Conservation (phyloP, 2,797 vertebrate genomes). For the Anabacerthia variegaticeps region DNA sequence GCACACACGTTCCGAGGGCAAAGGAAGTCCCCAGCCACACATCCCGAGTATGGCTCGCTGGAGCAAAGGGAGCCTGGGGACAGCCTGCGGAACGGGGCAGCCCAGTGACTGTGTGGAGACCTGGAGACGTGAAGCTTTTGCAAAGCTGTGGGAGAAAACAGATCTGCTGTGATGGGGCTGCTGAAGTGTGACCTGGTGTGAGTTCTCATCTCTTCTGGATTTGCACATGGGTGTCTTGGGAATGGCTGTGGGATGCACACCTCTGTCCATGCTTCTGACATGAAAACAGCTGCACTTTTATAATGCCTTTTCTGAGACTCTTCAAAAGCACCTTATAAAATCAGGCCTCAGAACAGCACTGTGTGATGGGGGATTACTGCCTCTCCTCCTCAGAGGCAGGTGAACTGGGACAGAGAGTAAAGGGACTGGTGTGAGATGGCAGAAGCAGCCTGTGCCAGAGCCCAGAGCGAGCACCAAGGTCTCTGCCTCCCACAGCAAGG, state of each 20-base stretch:
- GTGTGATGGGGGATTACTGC: not conserved
- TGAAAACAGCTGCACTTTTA: slow-evolving; percentile 23
- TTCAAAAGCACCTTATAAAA: slow-evolving; percentile 54
- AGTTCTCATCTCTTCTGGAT: not conserved
- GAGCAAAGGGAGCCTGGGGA: slow-evolving; percentile 58
- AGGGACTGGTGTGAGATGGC: not conserved
- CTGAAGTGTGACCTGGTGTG: not conserved
- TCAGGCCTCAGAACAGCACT: slow-evolving; percentile 27
- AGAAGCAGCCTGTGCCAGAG: not conserved
- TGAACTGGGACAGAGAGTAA: not conserved
- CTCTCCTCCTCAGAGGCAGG: not conserved
- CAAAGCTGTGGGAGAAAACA: not conserved
- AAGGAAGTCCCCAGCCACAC: slow-evolving; percentile 69
- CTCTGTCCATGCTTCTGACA: not conserved
- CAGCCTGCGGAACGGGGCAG: not conserved
- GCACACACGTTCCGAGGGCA: slow-evolving; percentile 84
- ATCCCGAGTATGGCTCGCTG: slow-evolving; percentile 11
- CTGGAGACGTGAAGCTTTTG: not conserved
- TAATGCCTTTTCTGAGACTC: slow-evolving; percentile 58
- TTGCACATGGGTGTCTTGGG: not conserved
- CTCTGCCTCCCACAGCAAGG: not conserved
- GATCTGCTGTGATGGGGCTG: not conserved
- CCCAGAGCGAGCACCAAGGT: not conserved
- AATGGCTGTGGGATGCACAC: not conserved
- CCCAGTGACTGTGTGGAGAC: not conserved